phyloP scores from a whole-genome alignment of 2,888 invertebrate genomes.

The Drosophila maculinotata region DNA sequence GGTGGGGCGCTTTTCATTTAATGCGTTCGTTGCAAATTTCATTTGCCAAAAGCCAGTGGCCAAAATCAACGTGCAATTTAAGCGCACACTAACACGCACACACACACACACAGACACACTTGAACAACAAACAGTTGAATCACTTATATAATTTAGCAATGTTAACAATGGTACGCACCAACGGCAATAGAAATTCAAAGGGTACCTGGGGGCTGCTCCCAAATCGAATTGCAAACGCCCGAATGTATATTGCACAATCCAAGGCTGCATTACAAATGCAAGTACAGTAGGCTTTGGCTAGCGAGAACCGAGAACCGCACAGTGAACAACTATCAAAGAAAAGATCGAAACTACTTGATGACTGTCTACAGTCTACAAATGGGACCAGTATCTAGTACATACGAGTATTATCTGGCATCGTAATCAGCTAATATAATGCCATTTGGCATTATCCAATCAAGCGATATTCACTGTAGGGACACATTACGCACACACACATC shows the following conservation, averaged over 20 bases:
- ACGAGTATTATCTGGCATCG: not conserved
- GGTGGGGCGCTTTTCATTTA: constrained; percentile 15
- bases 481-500: constrained; percentile 27
- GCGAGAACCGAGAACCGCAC: too few relatives aligned
- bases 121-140: constrained; percentile 15
- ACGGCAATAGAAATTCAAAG: constrained; percentile 13
- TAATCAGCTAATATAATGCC: not conserved
- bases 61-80: constrained; percentile 51
- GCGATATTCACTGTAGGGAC: constrained; percentile 29
- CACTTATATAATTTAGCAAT: constrained; percentile 64
- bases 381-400: not conserved
- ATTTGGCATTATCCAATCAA: constrained; percentile 4
- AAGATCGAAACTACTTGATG: too few relatives aligned
- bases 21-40: constrained; percentile 34
- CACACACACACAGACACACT: not conserved
- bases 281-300: constrained; percentile 28
- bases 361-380: too few relatives aligned
- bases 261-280: constrained; percentile 55
- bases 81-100: constrained; percentile 11
- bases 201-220: constrained; percentile 19
- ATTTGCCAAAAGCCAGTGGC: constrained; percentile 23
- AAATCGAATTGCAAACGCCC: constrained; percentile 63
- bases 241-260: constrained; percentile 52
- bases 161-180: constrained; percentile 62
- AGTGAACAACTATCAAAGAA: too few relatives aligned